A percentile compares a stretch with the other conserved stretches of the same genome.
Evolutionary conservation across 2,797 vertebrate species (phyloP).

Genomic region (Salmo trutta): DNA sequence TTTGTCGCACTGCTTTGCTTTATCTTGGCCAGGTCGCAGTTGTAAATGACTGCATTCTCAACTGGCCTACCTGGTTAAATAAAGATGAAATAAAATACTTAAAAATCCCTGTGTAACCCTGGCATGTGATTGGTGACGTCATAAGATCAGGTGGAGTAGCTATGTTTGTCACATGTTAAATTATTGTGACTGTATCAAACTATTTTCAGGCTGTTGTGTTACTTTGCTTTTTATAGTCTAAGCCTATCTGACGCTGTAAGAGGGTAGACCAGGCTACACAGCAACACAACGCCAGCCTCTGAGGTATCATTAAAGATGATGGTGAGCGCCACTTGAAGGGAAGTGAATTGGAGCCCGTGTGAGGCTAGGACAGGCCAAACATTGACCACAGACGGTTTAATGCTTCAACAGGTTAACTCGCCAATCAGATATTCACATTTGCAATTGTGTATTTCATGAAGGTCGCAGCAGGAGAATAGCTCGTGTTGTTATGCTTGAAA

Average conservation of each 20-base stretch:
- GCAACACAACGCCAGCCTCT: background rate
- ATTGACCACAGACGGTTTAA: conserved; percentile 23
- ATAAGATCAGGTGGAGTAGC: conserved; percentile 65
- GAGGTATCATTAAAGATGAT: background rate
- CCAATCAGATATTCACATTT: conserved; percentile 34
- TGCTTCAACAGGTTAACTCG: conserved; percentile 31
- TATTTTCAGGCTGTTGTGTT: background rate
- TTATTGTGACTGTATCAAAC: background rate
- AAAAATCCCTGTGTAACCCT: conserved; percentile 23
- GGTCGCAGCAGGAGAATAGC: conserved; percentile 25
- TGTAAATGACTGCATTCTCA: no score
- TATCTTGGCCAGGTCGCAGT: no score
- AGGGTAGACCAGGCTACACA: background rate
- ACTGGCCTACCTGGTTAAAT: no score
- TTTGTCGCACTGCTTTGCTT: no score
- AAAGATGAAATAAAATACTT: no score
- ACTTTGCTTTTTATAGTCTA: background rate
- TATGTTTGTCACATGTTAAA: conserved; percentile 23
- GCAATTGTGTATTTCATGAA: conserved; percentile 31
- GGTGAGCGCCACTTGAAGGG: conserved; percentile 7
- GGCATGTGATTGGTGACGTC: conserved; percentile 40
- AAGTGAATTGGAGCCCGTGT: background rate
- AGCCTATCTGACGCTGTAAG: background rate
- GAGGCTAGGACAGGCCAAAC: conserved; percentile 30
- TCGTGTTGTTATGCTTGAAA: conserved; percentile 10